Conservation (phyloP, 2,797 vertebrate species). For the Bryconaethiops microstoma region DNA sequence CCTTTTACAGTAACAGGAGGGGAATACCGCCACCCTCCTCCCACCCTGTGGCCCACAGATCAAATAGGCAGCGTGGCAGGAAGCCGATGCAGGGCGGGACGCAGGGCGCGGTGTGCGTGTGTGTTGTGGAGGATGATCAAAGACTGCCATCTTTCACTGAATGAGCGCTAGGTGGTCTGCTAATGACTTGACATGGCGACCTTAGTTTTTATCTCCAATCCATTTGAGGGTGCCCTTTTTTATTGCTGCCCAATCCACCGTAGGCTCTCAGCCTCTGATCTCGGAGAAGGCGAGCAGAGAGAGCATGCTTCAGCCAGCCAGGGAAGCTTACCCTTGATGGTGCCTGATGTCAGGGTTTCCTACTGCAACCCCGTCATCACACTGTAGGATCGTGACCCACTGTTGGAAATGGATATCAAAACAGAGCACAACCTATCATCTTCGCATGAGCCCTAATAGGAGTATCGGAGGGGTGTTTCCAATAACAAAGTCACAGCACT, state of each 20-base stretch:
- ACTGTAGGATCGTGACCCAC: constrained; percentile 62
- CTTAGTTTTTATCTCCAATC: constrained; percentile 55
- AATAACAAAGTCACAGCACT: constrained; percentile 67
- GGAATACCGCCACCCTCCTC: constrained; percentile 57
- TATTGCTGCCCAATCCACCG: constrained; percentile 11
- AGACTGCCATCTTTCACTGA: constrained; percentile 58
- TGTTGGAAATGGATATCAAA: constrained; percentile 71
- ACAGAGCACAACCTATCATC: constrained; percentile 72
- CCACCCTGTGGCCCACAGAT: constrained; percentile 63
- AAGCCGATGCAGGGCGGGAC: constrained; percentile 59
- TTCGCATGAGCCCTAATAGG: constrained; percentile 67
- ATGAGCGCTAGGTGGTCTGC: constrained; percentile 69
- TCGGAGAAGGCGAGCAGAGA: not conserved
- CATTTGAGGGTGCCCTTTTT: constrained; percentile 51
- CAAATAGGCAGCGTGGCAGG: constrained; percentile 55
- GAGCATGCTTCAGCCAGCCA: not conserved
- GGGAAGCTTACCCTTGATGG: not conserved
- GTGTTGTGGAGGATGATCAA: constrained; percentile 60
- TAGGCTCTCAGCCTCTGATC: constrained; percentile 1
- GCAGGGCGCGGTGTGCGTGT: not conserved
- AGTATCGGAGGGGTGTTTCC: constrained; percentile 69
- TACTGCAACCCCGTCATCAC: constrained; percentile 59
- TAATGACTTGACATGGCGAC: constrained; percentile 57
- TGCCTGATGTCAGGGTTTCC: constrained; percentile 28
- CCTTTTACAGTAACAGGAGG: constrained; percentile 51